Percentiles rank a stretch among this genome's conserved stretches.
Evolutionary conservation across 2,888 invertebrate species (phyloP).

Genomic region (Oeneis ivallda): DNA sequence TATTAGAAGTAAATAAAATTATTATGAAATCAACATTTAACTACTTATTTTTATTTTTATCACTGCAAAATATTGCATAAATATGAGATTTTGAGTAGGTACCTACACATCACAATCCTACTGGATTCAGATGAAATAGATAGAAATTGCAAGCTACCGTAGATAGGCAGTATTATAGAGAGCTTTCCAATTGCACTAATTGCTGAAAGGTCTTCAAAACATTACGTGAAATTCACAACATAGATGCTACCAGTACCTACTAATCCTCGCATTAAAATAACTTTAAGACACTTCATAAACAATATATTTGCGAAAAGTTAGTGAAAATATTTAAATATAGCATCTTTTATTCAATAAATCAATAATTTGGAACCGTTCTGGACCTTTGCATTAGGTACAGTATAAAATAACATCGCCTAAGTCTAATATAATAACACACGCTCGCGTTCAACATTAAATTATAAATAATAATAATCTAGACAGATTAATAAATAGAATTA

Average conservation of each 20-base stretch:
- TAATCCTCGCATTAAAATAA: not conserved
- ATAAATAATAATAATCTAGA: slow-evolving; percentile 76
- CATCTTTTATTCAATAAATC: slow-evolving; percentile 47
- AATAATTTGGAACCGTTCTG: slow-evolving; percentile 76
- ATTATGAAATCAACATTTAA: slow-evolving; percentile 13
- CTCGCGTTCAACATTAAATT: slow-evolving; percentile 65
- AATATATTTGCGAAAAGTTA: not conserved
- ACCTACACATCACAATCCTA: slow-evolving; percentile 7
- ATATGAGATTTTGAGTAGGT: slow-evolving; percentile 7
- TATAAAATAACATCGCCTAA: slow-evolving; percentile 68
- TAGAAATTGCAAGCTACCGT: slow-evolving; percentile 4
- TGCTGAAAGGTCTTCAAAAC: not conserved
- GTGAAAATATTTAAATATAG: slow-evolving; percentile 48
- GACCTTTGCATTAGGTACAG: slow-evolving; percentile 61
- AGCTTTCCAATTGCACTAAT: slow-evolving; percentile 14
- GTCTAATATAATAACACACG: slow-evolving; percentile 65
- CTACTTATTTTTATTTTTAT: slow-evolving; percentile 7
- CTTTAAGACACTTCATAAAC: not conserved
- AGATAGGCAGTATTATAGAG: slow-evolving; percentile 12
- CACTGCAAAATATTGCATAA: slow-evolving; percentile 7
- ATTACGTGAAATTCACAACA: not conserved
- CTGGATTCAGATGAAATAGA: slow-evolving; percentile 9
- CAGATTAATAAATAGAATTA: slow-evolving; percentile 76
- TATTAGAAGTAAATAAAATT: slow-evolving; percentile 49
- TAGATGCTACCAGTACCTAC: not conserved